These are phyloP conservation scores for Pristis pectinata DNA, from an alignment of 2,797 vertebrate genomes.

Conservation along the genomic window DNA sequence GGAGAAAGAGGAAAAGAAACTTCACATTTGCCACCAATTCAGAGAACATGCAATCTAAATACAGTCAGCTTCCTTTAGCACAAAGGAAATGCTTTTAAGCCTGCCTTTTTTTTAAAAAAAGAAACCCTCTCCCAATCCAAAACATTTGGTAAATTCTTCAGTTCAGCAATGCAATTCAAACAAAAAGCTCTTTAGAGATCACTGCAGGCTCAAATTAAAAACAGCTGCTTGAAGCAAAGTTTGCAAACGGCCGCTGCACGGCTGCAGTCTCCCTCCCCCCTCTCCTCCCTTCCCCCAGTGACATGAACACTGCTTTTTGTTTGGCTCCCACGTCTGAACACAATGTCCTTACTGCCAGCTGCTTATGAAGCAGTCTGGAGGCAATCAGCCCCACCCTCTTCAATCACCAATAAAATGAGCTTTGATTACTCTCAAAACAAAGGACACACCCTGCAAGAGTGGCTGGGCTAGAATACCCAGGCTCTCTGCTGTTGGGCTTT, in stretches of 20 bases:
- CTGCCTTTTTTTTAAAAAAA: too few species aligned
- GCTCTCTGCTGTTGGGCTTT: neutral
- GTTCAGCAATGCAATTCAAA: neutral
- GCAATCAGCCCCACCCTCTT: conserved; percentile 32
- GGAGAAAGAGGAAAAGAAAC: neutral
- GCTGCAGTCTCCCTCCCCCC: conserved; percentile 42
- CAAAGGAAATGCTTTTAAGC: neutral
- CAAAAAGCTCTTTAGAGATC: conserved; percentile 17
- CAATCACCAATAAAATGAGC: neutral
- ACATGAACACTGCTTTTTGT: conserved; percentile 47
- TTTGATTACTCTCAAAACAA: neutral
- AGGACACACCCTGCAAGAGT: neutral
- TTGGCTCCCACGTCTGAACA: conserved; percentile 60
- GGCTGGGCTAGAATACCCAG: neutral
- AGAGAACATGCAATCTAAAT: neutral
- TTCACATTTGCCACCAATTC: neutral
- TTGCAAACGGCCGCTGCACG: neutral
- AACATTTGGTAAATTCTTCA: neutral
- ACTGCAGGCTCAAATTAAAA: conserved; percentile 32
- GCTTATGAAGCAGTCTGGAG: conserved; percentile 52
- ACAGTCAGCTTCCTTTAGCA: neutral
- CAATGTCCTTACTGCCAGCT: conserved; percentile 56
- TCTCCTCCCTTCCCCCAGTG: neutral
- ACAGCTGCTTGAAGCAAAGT: conserved; percentile 27
- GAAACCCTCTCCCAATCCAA: neutral